Evolutionary conservation across 2,888 invertebrate species (phyloP), one percentile per base, ranked within the genome.

Genomic region (Cephus sareptanus): DNA sequence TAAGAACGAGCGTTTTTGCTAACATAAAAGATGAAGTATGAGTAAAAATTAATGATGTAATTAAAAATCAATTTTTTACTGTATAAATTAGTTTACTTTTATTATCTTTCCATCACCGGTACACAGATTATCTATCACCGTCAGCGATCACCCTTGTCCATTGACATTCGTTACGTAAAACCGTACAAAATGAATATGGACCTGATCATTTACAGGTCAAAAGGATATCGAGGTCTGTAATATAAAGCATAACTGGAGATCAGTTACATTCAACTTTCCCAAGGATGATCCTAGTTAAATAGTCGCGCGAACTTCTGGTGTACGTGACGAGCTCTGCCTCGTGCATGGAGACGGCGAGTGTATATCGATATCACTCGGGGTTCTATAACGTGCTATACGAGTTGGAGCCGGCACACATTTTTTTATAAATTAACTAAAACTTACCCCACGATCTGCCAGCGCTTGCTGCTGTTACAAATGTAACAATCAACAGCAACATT

Each of bases 361-460:
- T 70, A 75, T 70, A 76, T 23, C 75, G 75, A 69, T 75, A 73
- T 34, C 56, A n/a, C 33, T 23, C 75, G 15, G 35, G 15, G 35
- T 30, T 35, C 15, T 11, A 56, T 75, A 71, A 34, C 73, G 34
- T 35, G 73, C 73, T 31, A 30, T 69, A 74, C 23, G 31, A 30
- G 35, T 70, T 12, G 40, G 79, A 68, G 68, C 68, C 71, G 30
- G 74, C 35, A 68, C 68, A 73, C 15, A 74, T 3, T 56, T 31
- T 56, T 56, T n/a, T 75, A 70, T 35, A 74, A 40, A 77, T 40
- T 74, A 75, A 31, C 69, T 11, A 75, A 71, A 75, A 85, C 90
- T 90, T 82, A 90, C 90, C 90, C 90, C 90, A 90, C 37, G 89
- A 85, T 79, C 85, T 87, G 81, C 85, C 89, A 82, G 83, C 79